Conservation (phyloP, 1,140 invertebrate genomes). For the Thalassaphorura encarpata region DNA sequence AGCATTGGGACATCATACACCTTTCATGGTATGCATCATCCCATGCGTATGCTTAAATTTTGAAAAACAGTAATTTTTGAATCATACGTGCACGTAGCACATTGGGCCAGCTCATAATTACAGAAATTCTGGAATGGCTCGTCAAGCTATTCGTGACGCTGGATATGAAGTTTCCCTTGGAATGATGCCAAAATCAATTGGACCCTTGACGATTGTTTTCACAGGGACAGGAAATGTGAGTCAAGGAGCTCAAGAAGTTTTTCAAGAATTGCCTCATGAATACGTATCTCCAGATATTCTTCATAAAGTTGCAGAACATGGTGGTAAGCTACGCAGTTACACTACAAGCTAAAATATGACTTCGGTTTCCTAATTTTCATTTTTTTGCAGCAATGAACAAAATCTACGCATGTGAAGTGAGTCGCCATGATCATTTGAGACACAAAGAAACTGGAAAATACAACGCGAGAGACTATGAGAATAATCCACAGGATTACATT, state of each 20-base stretch:
- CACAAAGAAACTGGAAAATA: slow-evolving; percentile 78
- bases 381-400: slow-evolving; percentile 67
- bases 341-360: background rate
- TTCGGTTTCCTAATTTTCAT: background rate
- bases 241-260: slow-evolving; percentile 90
- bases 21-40: slow-evolving; percentile 83
- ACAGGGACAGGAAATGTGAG: slow-evolving; percentile 77
- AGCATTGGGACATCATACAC: slow-evolving; percentile 95
- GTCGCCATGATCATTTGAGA: slow-evolving; percentile 83
- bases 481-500: slow-evolving; percentile 84
- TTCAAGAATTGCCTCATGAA: slow-evolving; percentile 93
- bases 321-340: slow-evolving; percentile 53
- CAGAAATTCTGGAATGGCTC: slow-evolving; percentile 90
- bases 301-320: slow-evolving; percentile 90
- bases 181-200: slow-evolving; percentile 90
- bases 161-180: slow-evolving; percentile 97
- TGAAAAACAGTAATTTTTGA: too few relatives aligned
- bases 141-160: slow-evolving; percentile 91
- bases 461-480: slow-evolving; percentile 81
- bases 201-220: slow-evolving; percentile 95
- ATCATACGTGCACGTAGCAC: slow-evolving; percentile 46
- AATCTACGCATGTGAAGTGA: slow-evolving; percentile 88
- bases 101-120: slow-evolving; percentile 98
- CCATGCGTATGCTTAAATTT: too few relatives aligned
- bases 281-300: slow-evolving; percentile 92